phyloP scores from a whole-genome alignment of 2,888 invertebrate genomes.

The Phyllotreta striolata region DNA sequence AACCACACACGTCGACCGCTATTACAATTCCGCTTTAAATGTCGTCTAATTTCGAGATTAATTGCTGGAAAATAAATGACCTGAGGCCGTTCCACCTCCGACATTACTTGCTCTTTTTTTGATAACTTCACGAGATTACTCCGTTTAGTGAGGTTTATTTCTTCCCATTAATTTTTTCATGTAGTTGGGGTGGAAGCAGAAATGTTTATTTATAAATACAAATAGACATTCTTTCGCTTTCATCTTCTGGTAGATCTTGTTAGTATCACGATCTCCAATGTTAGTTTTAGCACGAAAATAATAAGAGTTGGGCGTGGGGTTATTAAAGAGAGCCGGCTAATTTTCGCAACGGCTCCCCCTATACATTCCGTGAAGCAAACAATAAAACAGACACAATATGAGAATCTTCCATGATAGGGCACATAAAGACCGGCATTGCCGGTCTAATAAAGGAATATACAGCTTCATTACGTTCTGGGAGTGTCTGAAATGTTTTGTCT shows the following conservation, averaged over 20 bases:
- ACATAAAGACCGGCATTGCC: slow-evolving; percentile 59
- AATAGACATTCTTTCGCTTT: not conserved
- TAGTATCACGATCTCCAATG: slow-evolving; percentile 6
- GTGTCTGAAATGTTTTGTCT: slow-evolving; percentile 52
- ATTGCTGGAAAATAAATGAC: too few relatives aligned
- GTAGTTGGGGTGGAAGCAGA: too few relatives aligned
- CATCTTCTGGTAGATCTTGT: slow-evolving; percentile 20
- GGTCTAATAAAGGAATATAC: slow-evolving; percentile 57
- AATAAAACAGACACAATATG: slow-evolving; percentile 58
- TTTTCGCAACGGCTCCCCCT: slow-evolving; percentile 48
- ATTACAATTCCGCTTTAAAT: too few relatives aligned
- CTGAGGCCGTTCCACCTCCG: too few relatives aligned
- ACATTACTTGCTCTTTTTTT: too few relatives aligned
- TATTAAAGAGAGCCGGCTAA: slow-evolving; percentile 44
- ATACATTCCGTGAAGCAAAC: slow-evolving; percentile 48
- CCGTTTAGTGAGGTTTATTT: too few relatives aligned
- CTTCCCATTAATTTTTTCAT: too few relatives aligned
- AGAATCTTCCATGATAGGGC: slow-evolving; percentile 54
- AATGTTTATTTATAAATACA: not conserved
- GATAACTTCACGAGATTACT: too few relatives aligned
- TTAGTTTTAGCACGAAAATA: slow-evolving; percentile 14
- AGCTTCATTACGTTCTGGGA: slow-evolving; percentile 55
- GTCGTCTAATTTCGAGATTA: too few relatives aligned
- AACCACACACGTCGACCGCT: too few relatives aligned
- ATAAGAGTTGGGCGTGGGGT: slow-evolving; percentile 12